These are phyloP conservation scores for Ictalurus furcatus DNA, from an alignment of 2,113 vertebrate genomes.

Conservation along the genomic window DNA sequence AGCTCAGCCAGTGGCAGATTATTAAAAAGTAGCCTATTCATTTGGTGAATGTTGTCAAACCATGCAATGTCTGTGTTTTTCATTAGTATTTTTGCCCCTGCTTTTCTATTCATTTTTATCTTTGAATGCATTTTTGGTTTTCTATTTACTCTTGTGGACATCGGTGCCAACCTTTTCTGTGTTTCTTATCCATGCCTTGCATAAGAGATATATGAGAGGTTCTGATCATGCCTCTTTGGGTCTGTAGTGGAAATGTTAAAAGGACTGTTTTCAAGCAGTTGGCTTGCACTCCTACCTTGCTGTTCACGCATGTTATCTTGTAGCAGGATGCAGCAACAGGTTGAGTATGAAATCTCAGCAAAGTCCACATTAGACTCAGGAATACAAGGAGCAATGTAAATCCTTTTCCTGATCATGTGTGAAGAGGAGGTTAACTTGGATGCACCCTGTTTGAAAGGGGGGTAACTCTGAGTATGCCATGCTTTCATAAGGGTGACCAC, in stretches of 20 bases:
- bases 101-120: conserved; percentile 70
- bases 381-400: conserved; percentile 31
- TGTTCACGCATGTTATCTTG: conserved; percentile 50
- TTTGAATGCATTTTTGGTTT: conserved; percentile 69
- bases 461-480: conserved; percentile 62
- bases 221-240: conserved; percentile 62
- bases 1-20: conserved; percentile 66
- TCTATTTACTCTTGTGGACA: conserved; percentile 67
- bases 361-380: conserved; percentile 5
- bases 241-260: conserved; percentile 56
- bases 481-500: conserved; percentile 69
- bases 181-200: conserved; percentile 68
- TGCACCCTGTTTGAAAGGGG: conserved; percentile 36
- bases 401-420: conserved; percentile 30
- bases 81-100: conserved; percentile 51
- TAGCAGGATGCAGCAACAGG: conserved; percentile 55
- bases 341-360: conserved; percentile 38
- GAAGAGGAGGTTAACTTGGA: conserved; percentile 34
- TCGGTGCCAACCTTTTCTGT: conserved; percentile 63
- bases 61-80: not conserved
- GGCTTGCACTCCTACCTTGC: conserved; percentile 46
- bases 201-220: conserved; percentile 66
- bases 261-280: conserved; percentile 54
- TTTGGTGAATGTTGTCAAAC: conserved; percentile 63
- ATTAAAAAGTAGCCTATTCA: conserved; percentile 68